Conservation (phyloP, 2,888 invertebrate genomes). For the Synanthedon formicaeformis region DNA sequence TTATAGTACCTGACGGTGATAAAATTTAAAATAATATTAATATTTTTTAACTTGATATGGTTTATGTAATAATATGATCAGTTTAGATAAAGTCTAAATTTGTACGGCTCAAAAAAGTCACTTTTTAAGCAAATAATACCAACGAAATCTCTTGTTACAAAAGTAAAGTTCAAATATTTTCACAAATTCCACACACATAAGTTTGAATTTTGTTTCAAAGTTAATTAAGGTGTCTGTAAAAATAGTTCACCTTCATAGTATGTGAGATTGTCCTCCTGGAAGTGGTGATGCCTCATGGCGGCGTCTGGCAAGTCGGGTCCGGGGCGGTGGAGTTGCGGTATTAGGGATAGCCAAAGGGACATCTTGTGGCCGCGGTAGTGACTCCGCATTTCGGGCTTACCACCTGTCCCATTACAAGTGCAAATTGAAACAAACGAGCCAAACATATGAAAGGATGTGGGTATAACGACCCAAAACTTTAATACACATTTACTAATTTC, state of each 20-base stretch:
- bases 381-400: constrained; percentile 82
- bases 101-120: too few relatives aligned
- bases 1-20: constrained; percentile 73
- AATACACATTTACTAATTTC: constrained; percentile 15
- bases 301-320: constrained; percentile 80
- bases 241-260: constrained; percentile 78
- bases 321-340: constrained; percentile 90
- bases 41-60: too few relatives aligned
- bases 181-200: too few relatives aligned
- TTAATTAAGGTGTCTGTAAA: background rate
- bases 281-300: constrained; percentile 89
- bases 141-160: too few relatives aligned
- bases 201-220: too few relatives aligned
- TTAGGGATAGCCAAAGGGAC: constrained; percentile 91
- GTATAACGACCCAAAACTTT: constrained; percentile 30
- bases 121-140: too few relatives aligned
- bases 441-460: constrained; percentile 10
- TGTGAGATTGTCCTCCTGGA: constrained; percentile 82
- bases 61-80: too few relatives aligned
- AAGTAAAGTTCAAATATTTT: too few relatives aligned
- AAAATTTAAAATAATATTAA: background rate
- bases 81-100: too few relatives aligned
- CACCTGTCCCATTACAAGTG: constrained; percentile 56
- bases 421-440: constrained; percentile 35
- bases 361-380: constrained; percentile 95